A percentile compares a stretch with the other conserved stretches of the same genome.
These are phyloP conservation scores for Acanthosepion pharaonis DNA, from an alignment of 2,888 invertebrate genomes.

Conservation along the genomic window DNA sequence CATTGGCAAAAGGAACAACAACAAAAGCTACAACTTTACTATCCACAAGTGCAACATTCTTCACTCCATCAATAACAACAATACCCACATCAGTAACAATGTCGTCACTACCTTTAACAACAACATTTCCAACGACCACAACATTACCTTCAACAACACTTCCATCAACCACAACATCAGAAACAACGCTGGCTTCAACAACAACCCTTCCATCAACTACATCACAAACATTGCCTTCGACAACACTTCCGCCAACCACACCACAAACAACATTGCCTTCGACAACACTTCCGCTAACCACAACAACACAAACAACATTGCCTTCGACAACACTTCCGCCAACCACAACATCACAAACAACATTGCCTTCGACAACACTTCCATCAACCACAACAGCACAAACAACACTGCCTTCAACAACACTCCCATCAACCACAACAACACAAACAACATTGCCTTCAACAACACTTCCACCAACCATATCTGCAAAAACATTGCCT, in stretches of 20 bases:
- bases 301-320: background rate
- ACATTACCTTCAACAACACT: background rate
- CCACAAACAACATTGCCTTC: background rate
- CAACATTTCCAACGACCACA: background rate
- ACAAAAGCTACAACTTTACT: background rate
- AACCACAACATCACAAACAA: background rate
- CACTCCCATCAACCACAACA: background rate
- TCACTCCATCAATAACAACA: conserved; percentile 1
- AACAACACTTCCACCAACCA: background rate
- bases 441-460: background rate
- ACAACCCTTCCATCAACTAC: background rate
- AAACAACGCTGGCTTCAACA: background rate
- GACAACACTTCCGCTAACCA: background rate
- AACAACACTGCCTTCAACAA: background rate
- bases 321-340: background rate
- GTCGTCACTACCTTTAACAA: background rate
- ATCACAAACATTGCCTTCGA: background rate
- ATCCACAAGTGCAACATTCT: background rate
- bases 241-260: background rate
- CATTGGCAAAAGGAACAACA: background rate
- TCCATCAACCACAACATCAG: conserved; percentile 11
- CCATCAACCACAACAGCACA: background rate
- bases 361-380: background rate
- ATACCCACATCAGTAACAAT: background rate
- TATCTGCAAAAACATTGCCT: too few relatives aligned